These are phyloP conservation scores for Osmerus eperlanus DNA, from an alignment of 2,113 vertebrate genomes.

Conservation along the genomic window DNA sequence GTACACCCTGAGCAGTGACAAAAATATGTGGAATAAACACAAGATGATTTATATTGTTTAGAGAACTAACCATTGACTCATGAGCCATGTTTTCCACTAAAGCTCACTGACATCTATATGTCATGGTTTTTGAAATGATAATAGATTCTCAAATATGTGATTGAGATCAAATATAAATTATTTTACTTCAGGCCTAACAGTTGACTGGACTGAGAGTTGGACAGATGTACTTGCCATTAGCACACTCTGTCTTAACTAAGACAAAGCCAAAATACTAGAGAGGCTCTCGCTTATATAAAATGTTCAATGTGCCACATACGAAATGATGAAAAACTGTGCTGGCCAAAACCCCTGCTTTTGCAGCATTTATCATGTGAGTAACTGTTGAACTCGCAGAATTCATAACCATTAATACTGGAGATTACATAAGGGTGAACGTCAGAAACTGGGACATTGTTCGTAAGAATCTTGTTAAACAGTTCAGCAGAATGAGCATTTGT, in stretches of 20 bases:
- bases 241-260: background rate
- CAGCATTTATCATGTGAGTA: constrained; percentile 1
- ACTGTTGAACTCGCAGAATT: background rate
- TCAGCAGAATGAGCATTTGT: background rate
- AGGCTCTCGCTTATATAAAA: background rate
- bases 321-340: constrained; percentile 1
- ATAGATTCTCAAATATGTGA: no score
- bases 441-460: constrained; percentile 11
- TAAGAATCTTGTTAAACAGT: constrained; percentile 19
- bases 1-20: no score
- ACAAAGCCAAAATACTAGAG: background rate
- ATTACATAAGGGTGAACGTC: constrained; percentile 13
- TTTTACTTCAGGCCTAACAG: background rate
- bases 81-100: no score
- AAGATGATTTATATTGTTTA: no score
- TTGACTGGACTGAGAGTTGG: constrained; percentile 14
- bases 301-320: background rate
- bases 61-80: no score
- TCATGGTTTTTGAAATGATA: no score
- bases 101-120: no score
- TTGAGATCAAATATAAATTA: no score
- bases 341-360: background rate
- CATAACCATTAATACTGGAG: background rate
- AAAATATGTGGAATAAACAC: no score
- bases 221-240: background rate